Evolutionary conservation across 1,140 invertebrate genomes (phyloP).

Genomic region (Coelopa frigida): DNA sequence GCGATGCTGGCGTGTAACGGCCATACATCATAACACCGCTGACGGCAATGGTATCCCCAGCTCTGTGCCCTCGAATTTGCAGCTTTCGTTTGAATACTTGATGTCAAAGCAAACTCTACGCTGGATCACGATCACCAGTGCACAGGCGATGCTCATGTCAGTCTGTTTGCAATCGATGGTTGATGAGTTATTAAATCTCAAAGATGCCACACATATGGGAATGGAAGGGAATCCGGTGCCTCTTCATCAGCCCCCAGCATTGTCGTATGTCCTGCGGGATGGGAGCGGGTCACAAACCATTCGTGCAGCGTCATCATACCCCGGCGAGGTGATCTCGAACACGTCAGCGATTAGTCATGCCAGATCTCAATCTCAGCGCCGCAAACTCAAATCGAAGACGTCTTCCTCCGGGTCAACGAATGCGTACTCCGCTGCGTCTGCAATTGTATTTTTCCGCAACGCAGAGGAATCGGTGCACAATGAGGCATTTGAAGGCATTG

Average conservation of each 20-base stretch:
- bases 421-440: too few relatives aligned
- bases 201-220: slow-evolving; percentile 47
- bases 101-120: slow-evolving; percentile 85
- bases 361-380: too few relatives aligned
- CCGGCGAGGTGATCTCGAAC: too few relatives aligned
- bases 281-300: slow-evolving; percentile 28
- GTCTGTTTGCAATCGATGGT: slow-evolving; percentile 92
- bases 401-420: too few relatives aligned
- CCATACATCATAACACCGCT: slow-evolving; percentile 51
- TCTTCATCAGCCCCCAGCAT: slow-evolving; percentile 37
- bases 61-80: slow-evolving; percentile 25
- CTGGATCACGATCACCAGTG: slow-evolving; percentile 85
- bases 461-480: slow-evolving; percentile 70
- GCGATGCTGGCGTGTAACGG: slow-evolving; percentile 94
- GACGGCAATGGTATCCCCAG: neutral
- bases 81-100: slow-evolving; percentile 93
- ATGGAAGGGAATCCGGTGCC: neutral
- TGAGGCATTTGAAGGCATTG: slow-evolving; percentile 83
- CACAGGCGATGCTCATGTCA: slow-evolving; percentile 91
- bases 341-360: too few relatives aligned
- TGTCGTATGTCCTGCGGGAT: slow-evolving; percentile 53
- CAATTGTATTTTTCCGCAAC: slow-evolving; percentile 56
- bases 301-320: too few relatives aligned
- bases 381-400: too few relatives aligned
- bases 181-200: slow-evolving; percentile 83